Evolutionary conservation across 2,888 invertebrate genomes (phyloP).

Genomic region (Rhaphigaster nebulosa): DNA sequence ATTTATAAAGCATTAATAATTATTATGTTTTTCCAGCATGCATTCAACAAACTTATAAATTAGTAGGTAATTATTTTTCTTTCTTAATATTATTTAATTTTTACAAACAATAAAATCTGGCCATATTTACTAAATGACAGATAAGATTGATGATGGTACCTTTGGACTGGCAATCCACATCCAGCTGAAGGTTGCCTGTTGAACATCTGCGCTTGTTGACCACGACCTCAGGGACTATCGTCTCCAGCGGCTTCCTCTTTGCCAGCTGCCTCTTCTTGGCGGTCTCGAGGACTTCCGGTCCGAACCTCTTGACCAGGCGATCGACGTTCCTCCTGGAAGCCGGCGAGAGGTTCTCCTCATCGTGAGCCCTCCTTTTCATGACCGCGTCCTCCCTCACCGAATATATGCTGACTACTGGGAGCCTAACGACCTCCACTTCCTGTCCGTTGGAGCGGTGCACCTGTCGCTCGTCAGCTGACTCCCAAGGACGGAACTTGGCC

Average conservation of each 20-base stretch:
- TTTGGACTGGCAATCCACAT: not conserved
- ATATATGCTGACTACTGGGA: slow-evolving; percentile 65
- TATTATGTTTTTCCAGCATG: too few species aligned
- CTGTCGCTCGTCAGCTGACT: slow-evolving; percentile 58
- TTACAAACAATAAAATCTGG: not conserved
- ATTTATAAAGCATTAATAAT: too few species aligned
- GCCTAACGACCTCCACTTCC: slow-evolving; percentile 52
- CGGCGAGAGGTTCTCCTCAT: slow-evolving; percentile 58
- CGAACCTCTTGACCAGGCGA: slow-evolving; percentile 64
- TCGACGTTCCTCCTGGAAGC: slow-evolving; percentile 60
- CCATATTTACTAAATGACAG: not conserved
- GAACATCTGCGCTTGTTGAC: slow-evolving; percentile 50
- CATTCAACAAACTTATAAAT: too few species aligned
- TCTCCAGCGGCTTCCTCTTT: slow-evolving; percentile 50
- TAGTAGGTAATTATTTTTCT: not conserved
- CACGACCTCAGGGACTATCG: not conserved
- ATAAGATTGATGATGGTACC: not conserved
- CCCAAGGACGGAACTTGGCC: slow-evolving; percentile 58
- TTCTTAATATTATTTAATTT: not conserved
- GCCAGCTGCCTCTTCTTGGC: slow-evolving; percentile 54
- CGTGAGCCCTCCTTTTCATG: slow-evolving; percentile 23
- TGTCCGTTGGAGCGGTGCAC: slow-evolving; percentile 51
- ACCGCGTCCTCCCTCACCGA: slow-evolving; percentile 59
- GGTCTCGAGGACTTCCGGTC: slow-evolving; percentile 64
- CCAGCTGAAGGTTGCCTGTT: not conserved